Evolutionary conservation across 2,113 vertebrate genomes (phyloP), one percentile per base, ranked within the genome.

Genomic region (Myodes glareolus): DNA sequence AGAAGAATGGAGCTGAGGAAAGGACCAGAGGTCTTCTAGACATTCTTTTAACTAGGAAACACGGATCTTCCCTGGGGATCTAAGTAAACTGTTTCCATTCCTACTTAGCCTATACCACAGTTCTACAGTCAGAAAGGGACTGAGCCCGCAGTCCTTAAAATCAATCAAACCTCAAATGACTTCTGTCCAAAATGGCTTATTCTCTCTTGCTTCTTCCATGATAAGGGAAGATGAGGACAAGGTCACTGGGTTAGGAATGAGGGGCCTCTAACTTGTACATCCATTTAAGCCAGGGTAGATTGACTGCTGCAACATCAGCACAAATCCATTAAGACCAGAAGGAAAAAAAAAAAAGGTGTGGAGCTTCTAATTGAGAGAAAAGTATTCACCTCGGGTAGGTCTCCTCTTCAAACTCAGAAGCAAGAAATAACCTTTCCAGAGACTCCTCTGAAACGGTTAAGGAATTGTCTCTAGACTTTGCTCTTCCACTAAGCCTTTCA

Each of bases 401-500:
- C 16, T 42, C 33, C 72, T 95, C 81, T 87, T 82, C 63, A 91
- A 88, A 91, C 76, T 95, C 86, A 96, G 88, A 89, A 95, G 63
- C 88, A 91, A 87, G 80, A 75, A 55, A 11, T 23, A 73, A n/a
- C 88, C 39, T 95, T 97, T 86, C 72, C 85, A 95, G 82, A 95
- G 81, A 72, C 76, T 89, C 21, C 82, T 90, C 67, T 92, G 92
- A 96, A 97, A 97, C 86, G 72, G 84, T 27, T 94, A 65, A 93
- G 50, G 94, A 96, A 97, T 84, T 95, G 87, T 90, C 92, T 96
- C 91, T 93, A 94, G 95, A 91, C 42, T 82, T 19, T 73, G 80
- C 92, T 73, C 72, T 95, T 94, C 88, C 85, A 31, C 68, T 58
- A 55, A 82, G 78, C 52, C 33, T 95, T 76, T 94, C 67, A 89